Evolutionary conservation across 2,113 vertebrate genomes (phyloP).

Genomic region (Delphinus delphis): DNA sequence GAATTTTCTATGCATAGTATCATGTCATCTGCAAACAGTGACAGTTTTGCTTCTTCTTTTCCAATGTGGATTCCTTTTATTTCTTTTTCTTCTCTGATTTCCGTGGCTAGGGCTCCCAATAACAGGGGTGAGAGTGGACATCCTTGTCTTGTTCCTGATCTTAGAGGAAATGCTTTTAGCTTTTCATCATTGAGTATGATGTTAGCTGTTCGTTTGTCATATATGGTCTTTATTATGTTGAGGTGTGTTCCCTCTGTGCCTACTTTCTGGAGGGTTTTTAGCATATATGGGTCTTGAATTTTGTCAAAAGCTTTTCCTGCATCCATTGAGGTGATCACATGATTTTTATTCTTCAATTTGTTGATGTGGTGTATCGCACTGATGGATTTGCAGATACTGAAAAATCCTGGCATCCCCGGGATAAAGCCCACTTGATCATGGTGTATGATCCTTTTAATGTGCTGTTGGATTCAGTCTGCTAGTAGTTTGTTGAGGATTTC

Average conservation of each 20-base stretch:
- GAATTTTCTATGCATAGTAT: not conserved
- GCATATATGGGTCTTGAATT: not conserved
- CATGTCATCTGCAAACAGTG: not conserved
- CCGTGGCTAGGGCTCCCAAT: not conserved
- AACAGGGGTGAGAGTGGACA: not conserved
- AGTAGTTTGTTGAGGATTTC: not conserved
- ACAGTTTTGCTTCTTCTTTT: not conserved
- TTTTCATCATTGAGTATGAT: not conserved
- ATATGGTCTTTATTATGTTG: not conserved
- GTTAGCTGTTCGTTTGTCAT: not conserved
- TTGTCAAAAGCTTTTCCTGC: not conserved
- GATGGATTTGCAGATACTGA: not conserved
- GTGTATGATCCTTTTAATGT: not conserved
- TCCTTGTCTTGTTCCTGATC: not conserved
- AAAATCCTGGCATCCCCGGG: not conserved
- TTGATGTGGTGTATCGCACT: not conserved
- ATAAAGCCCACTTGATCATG: not conserved
- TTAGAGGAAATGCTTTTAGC: not conserved
- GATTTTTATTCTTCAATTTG: not conserved
- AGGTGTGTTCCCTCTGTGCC: not conserved
- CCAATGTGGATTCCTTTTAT: not conserved
- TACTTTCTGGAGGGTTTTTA: not conserved
- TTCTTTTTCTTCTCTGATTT: not conserved
- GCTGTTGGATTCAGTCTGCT: not conserved
- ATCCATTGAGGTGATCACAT: not conserved